Percentiles rank a stretch among this genome's conserved stretches.
phyloP scores from a whole-genome alignment of 2,888 invertebrate genomes.

The Dysmachus trigonus region DNA sequence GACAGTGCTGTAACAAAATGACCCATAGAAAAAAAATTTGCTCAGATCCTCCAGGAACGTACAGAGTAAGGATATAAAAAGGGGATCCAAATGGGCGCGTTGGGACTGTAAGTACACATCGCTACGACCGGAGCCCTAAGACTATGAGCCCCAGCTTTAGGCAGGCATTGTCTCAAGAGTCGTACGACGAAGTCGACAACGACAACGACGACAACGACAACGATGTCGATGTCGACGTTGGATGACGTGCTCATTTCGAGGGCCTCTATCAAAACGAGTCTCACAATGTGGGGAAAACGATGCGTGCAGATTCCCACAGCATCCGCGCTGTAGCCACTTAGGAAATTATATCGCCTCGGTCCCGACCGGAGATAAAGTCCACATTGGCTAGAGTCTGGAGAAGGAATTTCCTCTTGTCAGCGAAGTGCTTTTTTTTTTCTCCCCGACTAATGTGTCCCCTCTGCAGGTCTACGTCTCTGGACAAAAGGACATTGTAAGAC shows the following conservation, averaged over 20 bases:
- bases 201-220: neutral
- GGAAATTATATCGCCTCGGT: neutral
- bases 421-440: neutral
- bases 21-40: neutral
- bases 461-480: neutral
- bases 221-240: neutral
- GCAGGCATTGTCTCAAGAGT: conserved; percentile 21
- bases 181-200: neutral
- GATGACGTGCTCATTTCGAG: conserved; percentile 13
- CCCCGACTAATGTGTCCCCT: neutral
- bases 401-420: neutral
- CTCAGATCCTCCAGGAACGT: neutral
- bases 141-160: neutral
- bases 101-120: neutral
- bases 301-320: neutral
- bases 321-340: conserved; percentile 8
- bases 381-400: neutral
- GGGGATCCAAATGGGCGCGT: neutral
- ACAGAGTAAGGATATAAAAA: neutral
- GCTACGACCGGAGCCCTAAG: neutral
- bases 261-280: neutral
- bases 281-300: neutral
- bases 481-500: conserved; percentile 11
- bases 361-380: neutral
- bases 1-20: neutral